Evolutionary conservation across 2,888 invertebrate genomes (phyloP).

Genomic region (Pyrocoelia pectoralis): DNA sequence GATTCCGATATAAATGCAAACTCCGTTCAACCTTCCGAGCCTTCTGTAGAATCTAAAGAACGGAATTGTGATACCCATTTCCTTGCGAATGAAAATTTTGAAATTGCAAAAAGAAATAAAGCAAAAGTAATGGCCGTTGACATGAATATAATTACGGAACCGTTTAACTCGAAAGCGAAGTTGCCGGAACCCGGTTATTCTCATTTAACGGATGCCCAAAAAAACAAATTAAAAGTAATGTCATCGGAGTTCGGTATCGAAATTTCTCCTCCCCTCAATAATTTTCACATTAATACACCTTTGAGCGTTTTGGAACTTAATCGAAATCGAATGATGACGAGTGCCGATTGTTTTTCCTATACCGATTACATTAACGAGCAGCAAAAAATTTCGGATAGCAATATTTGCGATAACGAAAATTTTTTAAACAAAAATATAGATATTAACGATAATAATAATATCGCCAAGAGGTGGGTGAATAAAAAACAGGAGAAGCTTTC

Average conservation of each 20-base stretch:
- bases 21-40: not conserved
- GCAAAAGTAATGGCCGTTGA: slow-evolving; percentile 61
- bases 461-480: slow-evolving; percentile 26
- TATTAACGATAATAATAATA: not conserved
- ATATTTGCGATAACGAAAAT: slow-evolving; percentile 46
- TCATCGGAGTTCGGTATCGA: slow-evolving; percentile 68
- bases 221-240: slow-evolving; percentile 69
- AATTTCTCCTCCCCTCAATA: not conserved
- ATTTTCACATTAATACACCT: slow-evolving; percentile 12
- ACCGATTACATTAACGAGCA: not conserved
- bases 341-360: slow-evolving; percentile 46
- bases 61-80: too few species aligned
- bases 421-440: slow-evolving; percentile 45
- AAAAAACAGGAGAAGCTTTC: slow-evolving; percentile 43
- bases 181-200: slow-evolving; percentile 45
- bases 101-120: slow-evolving; percentile 61
- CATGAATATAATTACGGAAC: not conserved
- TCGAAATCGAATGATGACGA: slow-evolving; percentile 50
- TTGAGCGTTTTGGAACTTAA: slow-evolving; percentile 45
- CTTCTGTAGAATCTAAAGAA: not conserved
- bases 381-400: not conserved
- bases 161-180: not conserved
- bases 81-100: slow-evolving; percentile 55
- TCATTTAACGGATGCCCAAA: slow-evolving; percentile 67
- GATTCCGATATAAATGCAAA: slow-evolving; percentile 15